These are phyloP conservation scores for Cololabis saira DNA, from an alignment of 2,113 vertebrate genomes.

Conservation along the genomic window DNA sequence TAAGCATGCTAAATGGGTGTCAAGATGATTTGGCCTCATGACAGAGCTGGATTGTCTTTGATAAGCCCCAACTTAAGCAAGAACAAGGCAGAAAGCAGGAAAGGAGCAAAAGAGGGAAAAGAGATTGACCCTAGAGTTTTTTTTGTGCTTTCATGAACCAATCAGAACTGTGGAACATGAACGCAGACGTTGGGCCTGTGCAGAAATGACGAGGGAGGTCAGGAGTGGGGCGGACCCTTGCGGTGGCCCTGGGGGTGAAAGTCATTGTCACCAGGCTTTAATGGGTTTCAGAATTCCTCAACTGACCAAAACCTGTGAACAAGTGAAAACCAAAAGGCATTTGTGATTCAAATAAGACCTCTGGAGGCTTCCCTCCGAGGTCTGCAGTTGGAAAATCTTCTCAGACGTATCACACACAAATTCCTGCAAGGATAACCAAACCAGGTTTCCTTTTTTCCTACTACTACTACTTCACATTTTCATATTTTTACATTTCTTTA, in stretches of 20 bases:
- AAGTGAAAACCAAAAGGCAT: conserved; percentile 69
- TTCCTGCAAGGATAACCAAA: conserved; percentile 60
- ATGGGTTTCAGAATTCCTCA: conserved; percentile 71
- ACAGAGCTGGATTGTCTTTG: conserved; percentile 77
- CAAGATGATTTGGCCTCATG: conserved; percentile 77
- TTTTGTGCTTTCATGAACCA: conserved; percentile 50
- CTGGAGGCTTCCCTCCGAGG: conserved; percentile 57
- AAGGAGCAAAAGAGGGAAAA: conserved; percentile 42
- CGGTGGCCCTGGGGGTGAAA: conserved; percentile 66
- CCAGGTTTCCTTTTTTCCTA: conserved; percentile 19
- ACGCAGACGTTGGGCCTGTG: conserved; percentile 31
- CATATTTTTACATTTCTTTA: conserved; percentile 63
- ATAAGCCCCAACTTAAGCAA: conserved; percentile 67
- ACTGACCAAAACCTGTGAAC: conserved; percentile 75
- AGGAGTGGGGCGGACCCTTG: conserved; percentile 64
- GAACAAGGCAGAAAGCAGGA: conserved; percentile 59
- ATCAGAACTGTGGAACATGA: conserved; percentile 47
- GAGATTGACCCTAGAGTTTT: conserved; percentile 53
- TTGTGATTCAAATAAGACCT: conserved; percentile 80
- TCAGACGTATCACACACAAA: conserved; percentile 62
- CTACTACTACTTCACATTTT: conserved; percentile 56
- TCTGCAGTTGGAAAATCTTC: conserved; percentile 52
- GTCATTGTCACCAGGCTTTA: conserved; percentile 75
- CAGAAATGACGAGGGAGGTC: conserved; percentile 58
- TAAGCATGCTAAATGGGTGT: conserved; percentile 82